A percentile compares a stretch with the other conserved stretches of the same genome.
These are phyloP conservation scores for Thera britannica DNA, from an alignment of 2,888 invertebrate species.

Conservation along the genomic window DNA sequence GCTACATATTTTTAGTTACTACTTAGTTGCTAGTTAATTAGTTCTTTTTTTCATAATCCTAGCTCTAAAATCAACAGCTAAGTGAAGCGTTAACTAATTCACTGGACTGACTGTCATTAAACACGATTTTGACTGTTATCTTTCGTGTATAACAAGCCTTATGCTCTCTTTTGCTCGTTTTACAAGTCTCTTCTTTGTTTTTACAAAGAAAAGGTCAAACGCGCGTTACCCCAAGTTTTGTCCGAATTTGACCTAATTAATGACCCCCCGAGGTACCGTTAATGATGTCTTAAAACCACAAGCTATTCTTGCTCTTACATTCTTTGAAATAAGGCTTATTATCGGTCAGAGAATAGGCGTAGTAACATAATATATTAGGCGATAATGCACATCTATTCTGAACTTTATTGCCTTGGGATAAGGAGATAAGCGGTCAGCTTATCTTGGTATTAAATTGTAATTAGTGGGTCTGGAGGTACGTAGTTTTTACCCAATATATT, in stretches of 20 bases:
- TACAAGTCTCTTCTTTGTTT: constrained; percentile 28
- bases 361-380: constrained; percentile 8
- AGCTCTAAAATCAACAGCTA: no score
- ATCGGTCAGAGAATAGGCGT: constrained; percentile 5
- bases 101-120: not conserved
- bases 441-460: constrained; percentile 38
- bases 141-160: not conserved
- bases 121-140: not conserved
- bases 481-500: not conserved
- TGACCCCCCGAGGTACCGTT: constrained; percentile 20
- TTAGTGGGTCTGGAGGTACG: constrained; percentile 25
- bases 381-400: constrained; percentile 21
- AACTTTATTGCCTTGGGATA: constrained; percentile 28
- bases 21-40: no score
- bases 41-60: no score
- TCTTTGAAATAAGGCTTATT: constrained; percentile 4
- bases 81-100: no score
- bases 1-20: no score
- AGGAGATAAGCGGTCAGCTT: constrained; percentile 24
- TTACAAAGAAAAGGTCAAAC: constrained; percentile 36
- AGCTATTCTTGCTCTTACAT: constrained; percentile 14
- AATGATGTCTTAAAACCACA: constrained; percentile 11
- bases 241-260: constrained; percentile 30
- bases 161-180: not conserved
- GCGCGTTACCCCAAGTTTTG: constrained; percentile 32